Percentiles rank a stretch among this genome's conserved stretches.
phyloP scores from a whole-genome alignment of 1,140 invertebrate genomes.

The Brachionus plicatilis region DNA sequence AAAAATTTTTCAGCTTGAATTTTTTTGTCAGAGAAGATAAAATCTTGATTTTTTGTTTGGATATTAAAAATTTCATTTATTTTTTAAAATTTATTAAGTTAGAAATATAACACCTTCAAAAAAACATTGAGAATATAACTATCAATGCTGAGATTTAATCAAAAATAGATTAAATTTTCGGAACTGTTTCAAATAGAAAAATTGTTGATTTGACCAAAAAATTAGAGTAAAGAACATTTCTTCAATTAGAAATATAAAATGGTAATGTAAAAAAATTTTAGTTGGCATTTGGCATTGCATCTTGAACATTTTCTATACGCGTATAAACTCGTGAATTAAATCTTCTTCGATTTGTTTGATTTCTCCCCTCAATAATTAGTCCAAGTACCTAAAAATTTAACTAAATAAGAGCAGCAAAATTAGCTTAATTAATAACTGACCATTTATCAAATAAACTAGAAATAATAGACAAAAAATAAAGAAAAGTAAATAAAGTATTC shows the following conservation, averaged over 20 bases:
- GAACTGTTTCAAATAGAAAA: background rate
- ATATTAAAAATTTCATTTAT: too few relatives aligned
- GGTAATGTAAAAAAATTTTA: background rate
- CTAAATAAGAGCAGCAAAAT: background rate
- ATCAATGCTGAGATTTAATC: background rate
- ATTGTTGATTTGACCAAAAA: background rate
- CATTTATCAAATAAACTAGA: conserved; percentile 1
- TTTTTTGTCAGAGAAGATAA: too few relatives aligned
- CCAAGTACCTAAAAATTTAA: background rate
- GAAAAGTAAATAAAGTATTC: background rate
- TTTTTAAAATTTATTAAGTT: too few relatives aligned
- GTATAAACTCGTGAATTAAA: background rate
- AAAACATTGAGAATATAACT: background rate
- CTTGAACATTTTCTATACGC: conserved; percentile 22
- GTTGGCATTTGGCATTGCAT: conserved; percentile 22
- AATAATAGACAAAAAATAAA: background rate
- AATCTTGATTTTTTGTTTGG: too few relatives aligned
- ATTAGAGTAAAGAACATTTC: background rate
- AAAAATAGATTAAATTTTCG: background rate
- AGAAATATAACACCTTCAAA: background rate
- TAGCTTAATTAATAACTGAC: background rate
- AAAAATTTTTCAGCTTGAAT: too few relatives aligned
- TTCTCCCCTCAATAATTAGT: background rate
- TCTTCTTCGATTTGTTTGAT: background rate
- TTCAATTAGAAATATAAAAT: background rate